Evolutionary conservation across 2,888 invertebrate genomes (phyloP), one percentile per base, ranked within the genome.

Genomic region (Cerastis rubricosa): DNA sequence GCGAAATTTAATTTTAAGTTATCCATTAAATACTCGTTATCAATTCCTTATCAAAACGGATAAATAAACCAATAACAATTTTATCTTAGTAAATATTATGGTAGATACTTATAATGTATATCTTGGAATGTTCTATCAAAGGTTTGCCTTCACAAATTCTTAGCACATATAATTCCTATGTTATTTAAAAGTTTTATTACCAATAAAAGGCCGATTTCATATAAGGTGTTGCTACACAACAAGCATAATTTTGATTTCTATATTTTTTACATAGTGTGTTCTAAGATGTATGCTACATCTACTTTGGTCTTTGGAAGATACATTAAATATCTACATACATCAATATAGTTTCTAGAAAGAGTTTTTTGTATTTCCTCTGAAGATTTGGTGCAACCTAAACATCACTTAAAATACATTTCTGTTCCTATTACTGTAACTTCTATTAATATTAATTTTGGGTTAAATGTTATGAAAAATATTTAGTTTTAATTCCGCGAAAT

Each of bases 291-390:
- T 47, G 75, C 71, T 76, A 80, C 63, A 59, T 12, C 73, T 77
- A 84, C 35, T 45, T 83, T 83, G 80, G 86, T 80, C 80, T 83
- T 85, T 80, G 61, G 74, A 85, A 74, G 59, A 73, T 64, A 63
- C 29, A 64, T 61, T 71, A 29, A 64, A 70, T 61, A 69, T 67
- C 67, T 71, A 83, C 29, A 45, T 68, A 67, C 14, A 67, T 63
- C 22, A 75, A 63, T 59, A 59, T 40, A 72, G 51, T 57, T 65
- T 59, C 63, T 76, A 84, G 35, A 54, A 61, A 75, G 63, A 78
- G 59, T 64, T 78, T 71, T 74, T 74, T 78, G 51, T 85, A 61
- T 17, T 51, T 67, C 70, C 78, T 74, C 72, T 75, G 70, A 72
- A 82, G 70, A 71, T 59, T 79, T 78, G 64, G 61, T 73, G 67